Base-by-base conservation (phyloP, 2,797 vertebrate genomes). In the Menidia menidia region DNA sequence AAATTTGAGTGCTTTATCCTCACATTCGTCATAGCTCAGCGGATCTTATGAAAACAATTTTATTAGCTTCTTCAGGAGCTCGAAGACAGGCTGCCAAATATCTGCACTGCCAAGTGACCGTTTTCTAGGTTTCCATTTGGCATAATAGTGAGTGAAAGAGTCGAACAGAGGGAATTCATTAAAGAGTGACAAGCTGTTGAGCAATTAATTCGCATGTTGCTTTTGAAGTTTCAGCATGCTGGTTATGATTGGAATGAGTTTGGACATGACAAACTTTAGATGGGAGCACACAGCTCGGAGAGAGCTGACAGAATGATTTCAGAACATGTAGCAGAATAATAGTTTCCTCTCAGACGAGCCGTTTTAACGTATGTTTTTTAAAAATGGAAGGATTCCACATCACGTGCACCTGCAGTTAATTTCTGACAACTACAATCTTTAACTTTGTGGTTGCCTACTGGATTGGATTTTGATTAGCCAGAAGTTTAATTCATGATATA, bases 141-240 rank as follows among this genome's bases (percentile, higher is more conserved):
- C 48, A 65, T 64, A 70, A 80, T 63, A 78, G 73, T 5, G 4
- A 75, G 68, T 64, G 8, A 76, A 69, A 73, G 74, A 80, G 73
- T 68, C 79, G 84, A 82, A 80, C 69, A 77, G 75, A 83, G 73
- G 45, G 59, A 84, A 85, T 82, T 84, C 53, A 86, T 91, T 83
- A 83, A 73, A 57, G 64, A 73, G 75, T 72, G 80, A 82, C 77
- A 13, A 31, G 56, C 54, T 33, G 52, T 13, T 18, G 42, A 62
- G 75, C 52, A 52, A 76, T 87, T 77, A 75, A 82, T 88, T 62
- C 71, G 12, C 1, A 3, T 52, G 25, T 58, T 35, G 60, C 54
- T 25, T 59, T 65, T 45, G 54, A 60, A 57, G 64, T 63, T 54
- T 56, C 0, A 1, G 68, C 72, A 48, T 66, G 52, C 41, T 68